Evolutionary conservation across 2,888 invertebrate genomes (phyloP).

Genomic region (Drosophila austrosaltans): DNA sequence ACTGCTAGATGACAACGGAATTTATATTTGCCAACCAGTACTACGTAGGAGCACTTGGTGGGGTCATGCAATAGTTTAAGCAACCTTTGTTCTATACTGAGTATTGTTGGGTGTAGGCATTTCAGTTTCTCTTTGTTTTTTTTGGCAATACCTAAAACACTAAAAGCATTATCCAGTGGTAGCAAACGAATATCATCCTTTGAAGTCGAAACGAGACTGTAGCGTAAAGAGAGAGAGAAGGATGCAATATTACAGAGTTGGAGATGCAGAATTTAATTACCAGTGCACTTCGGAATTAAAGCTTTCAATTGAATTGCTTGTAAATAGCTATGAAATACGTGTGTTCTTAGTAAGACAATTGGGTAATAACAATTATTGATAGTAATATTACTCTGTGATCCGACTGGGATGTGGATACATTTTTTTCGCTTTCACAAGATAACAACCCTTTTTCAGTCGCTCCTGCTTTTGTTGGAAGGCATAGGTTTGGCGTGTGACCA

Average conservation of each 20-base stretch:
- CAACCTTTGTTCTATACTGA: background rate
- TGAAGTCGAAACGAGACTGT: background rate
- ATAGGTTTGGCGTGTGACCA: background rate
- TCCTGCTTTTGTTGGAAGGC: background rate
- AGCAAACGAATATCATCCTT: background rate
- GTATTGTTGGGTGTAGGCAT: background rate
- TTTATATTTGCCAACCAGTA: constrained; percentile 34
- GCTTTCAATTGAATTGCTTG: background rate
- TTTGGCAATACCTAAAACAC: background rate
- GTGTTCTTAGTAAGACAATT: background rate
- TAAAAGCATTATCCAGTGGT: background rate
- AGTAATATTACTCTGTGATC: background rate
- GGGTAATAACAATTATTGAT: background rate
- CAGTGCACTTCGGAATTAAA: background rate
- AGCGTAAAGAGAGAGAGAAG: background rate
- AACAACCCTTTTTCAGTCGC: background rate
- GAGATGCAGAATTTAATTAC: background rate
- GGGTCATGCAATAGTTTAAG: constrained; percentile 2
- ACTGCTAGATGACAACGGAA: constrained; percentile 42
- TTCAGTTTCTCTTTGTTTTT: background rate
- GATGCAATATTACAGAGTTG: background rate
- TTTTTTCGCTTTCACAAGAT: background rate
- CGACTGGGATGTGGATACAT: background rate
- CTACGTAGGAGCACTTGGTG: constrained; percentile 19
- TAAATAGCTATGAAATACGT: background rate